phyloP scores from a whole-genome alignment of 2,888 invertebrate genomes.

The Antheraea yamamai region DNA sequence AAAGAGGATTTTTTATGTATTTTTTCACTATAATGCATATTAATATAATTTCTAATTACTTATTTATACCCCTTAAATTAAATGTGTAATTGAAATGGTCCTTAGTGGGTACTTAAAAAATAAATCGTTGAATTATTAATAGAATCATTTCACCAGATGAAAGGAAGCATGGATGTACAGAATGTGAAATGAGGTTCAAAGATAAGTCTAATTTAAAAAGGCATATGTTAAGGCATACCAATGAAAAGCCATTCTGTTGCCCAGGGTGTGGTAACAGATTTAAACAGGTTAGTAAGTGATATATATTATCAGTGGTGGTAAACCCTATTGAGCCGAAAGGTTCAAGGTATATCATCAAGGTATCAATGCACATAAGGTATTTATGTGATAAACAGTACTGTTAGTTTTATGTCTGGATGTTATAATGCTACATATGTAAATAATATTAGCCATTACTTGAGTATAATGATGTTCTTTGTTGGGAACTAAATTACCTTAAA shows the following conservation, averaged over 20 bases:
- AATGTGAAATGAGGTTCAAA: conserved; percentile 55
- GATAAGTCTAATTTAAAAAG: conserved; percentile 68
- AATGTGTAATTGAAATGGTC: neutral
- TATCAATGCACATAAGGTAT: too few relatives aligned
- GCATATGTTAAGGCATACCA: conserved; percentile 58
- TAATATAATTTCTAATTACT: neutral
- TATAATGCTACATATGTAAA: too few relatives aligned
- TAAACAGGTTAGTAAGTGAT: conserved; percentile 51
- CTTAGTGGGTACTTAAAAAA: neutral
- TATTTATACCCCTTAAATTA: neutral
- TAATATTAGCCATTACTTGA: too few relatives aligned
- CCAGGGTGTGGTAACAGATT: conserved; percentile 58
- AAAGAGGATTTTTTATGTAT: too few relatives aligned
- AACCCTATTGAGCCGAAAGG: neutral
- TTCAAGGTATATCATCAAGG: neutral
- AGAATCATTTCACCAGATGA: conserved; percentile 44
- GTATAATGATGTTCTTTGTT: too few relatives aligned
- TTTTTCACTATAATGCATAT: neutral
- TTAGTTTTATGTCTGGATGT: too few relatives aligned
- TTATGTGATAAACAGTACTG: too few relatives aligned
- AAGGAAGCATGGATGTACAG: conserved; percentile 50
- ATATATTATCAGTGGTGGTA: neutral
- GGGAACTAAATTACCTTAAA: too few relatives aligned
- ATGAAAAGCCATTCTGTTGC: conserved; percentile 62
- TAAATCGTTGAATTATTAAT: neutral